phyloP scores from a whole-genome alignment of 2,113 vertebrate species.

The Elachura formosa region DNA sequence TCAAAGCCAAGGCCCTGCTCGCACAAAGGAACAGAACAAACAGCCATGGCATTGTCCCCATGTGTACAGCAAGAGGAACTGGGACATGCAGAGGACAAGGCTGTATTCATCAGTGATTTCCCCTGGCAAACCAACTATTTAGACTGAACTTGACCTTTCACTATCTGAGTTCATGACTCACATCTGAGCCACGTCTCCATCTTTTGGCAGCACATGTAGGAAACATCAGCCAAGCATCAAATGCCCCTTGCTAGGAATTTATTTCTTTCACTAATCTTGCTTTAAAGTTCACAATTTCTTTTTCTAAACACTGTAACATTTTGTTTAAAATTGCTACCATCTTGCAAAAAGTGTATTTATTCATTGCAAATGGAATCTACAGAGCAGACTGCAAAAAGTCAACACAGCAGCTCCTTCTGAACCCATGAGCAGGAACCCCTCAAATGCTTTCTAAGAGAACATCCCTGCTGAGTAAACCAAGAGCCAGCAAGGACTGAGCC shows the following conservation, averaged over 20 bases:
- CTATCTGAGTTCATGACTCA: background rate
- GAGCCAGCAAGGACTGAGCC: background rate
- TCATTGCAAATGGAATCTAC: background rate
- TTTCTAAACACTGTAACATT: background rate
- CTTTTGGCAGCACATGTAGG: background rate
- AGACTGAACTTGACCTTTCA: background rate
- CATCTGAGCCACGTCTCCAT: background rate
- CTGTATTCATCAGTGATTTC: background rate
- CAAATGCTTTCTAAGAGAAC: background rate
- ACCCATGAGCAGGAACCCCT: background rate
- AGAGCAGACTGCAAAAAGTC: background rate
- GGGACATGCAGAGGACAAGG: background rate
- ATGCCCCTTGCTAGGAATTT: background rate
- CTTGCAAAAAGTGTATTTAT: background rate
- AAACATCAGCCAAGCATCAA: background rate
- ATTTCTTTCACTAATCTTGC: background rate
- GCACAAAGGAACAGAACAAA: background rate
- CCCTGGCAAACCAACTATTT: background rate
- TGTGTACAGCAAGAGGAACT: background rate
- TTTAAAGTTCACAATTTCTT: background rate
- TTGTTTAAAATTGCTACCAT: background rate
- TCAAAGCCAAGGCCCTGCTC: background rate
- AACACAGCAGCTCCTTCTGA: background rate
- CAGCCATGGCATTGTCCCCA: background rate
- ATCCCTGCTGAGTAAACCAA: background rate